Evolutionary conservation across 2,888 invertebrate species (phyloP).

Genomic region (Thymelicus sylvestris): DNA sequence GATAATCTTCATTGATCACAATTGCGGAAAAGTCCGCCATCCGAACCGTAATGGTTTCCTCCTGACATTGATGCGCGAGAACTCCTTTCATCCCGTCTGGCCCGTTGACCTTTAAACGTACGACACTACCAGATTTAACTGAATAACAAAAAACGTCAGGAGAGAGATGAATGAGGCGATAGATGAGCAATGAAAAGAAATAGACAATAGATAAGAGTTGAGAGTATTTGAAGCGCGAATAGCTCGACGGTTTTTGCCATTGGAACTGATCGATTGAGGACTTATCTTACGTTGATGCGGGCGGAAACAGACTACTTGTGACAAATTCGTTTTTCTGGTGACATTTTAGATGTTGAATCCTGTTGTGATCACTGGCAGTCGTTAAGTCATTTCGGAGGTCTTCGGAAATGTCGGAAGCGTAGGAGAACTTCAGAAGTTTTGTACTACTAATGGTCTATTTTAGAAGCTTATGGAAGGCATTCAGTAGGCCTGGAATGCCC

Average conservation of each 20-base stretch:
- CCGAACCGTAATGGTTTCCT: slow-evolving; percentile 56
- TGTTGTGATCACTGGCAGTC: no score
- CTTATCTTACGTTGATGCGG: no score
- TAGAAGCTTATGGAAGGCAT: no score
- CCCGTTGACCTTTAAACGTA: slow-evolving; percentile 12
- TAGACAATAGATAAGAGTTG: not conserved
- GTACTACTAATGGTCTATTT: no score
- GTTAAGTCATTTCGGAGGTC: no score
- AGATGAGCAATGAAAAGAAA: not conserved
- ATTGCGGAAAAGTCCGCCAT: slow-evolving; percentile 23
- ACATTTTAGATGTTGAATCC: no score
- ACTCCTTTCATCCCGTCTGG: slow-evolving; percentile 5
- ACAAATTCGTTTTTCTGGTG: no score
- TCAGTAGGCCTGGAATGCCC: no score
- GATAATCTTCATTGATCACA: slow-evolving; percentile 5
- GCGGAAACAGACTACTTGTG: no score
- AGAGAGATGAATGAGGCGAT: not conserved
- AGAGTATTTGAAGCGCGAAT: not conserved
- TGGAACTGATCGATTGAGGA: not conserved
- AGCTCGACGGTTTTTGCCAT: not conserved
- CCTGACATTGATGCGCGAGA: slow-evolving; percentile 49
- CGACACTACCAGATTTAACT: slow-evolving; percentile 7
- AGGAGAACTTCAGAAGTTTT: no score
- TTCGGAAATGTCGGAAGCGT: no score
- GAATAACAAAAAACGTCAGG: slow-evolving; percentile 8